These are phyloP conservation scores for Prolemur simus DNA, from an alignment of 2,113 vertebrate genomes.

Conservation along the genomic window DNA sequence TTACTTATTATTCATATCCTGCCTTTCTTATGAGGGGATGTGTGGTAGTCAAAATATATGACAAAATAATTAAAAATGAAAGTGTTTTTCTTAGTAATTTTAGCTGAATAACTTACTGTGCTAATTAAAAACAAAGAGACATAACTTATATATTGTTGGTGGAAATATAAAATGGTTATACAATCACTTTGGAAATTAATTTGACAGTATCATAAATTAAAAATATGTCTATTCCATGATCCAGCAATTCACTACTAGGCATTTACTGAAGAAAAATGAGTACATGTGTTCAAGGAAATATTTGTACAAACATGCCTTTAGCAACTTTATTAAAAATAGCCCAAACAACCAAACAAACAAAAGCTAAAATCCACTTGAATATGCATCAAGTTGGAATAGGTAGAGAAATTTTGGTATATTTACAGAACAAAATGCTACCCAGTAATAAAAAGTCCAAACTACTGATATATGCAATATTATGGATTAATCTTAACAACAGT, in stretches of 20 bases:
- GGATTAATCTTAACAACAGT: background rate
- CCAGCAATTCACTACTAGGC: background rate
- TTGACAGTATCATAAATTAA: background rate
- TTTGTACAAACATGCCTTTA: background rate
- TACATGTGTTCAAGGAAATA: background rate
- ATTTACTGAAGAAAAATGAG: constrained; percentile 5
- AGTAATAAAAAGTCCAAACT: background rate
- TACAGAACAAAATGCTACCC: background rate
- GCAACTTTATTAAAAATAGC: background rate
- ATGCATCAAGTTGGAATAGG: background rate
- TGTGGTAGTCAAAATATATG: background rate
- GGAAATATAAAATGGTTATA: background rate
- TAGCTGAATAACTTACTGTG: background rate
- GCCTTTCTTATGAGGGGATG: background rate
- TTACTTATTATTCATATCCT: background rate
- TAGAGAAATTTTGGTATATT: background rate
- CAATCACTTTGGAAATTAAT: background rate
- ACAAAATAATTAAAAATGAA: background rate
- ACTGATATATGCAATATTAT: background rate
- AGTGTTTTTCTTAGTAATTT: constrained; percentile 11
- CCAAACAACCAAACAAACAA: background rate
- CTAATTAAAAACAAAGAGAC: background rate
- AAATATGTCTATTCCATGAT: background rate
- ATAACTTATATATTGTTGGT: background rate
- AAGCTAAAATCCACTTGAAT: background rate